Evolutionary conservation across 2,888 invertebrate genomes (phyloP), one percentile per base, ranked within the genome.

Genomic region (Spicauda simplicius): DNA sequence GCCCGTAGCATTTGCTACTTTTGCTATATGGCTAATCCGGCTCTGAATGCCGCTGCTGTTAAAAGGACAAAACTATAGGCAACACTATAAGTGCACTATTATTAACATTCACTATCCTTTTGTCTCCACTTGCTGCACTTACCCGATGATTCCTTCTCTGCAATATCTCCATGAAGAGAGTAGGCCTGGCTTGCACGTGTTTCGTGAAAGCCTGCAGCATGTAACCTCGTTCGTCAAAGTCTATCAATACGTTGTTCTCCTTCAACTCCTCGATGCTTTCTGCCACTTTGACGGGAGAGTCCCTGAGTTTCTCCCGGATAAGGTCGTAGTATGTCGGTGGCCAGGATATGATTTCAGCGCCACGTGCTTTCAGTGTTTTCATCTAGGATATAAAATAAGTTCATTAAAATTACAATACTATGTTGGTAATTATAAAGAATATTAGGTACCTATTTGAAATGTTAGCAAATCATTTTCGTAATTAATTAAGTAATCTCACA

Each of bases 181-280:
- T 99, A 0, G 99, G 99, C 71, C 99, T 94, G 74, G 98, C 98
- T 88, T 99, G 98, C 93, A 99, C 95, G 74, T 98, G 98, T 87
- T 97, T 98, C 0, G 98, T 98, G 82, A 99, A 99, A 54, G 98
- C 98, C 91, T 99, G 99, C 71, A 99, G 94, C 81, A 99, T 95
- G 86, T 99, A 99, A 0, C 99, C 99, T 79, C 98, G 94, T 80
- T 99, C 99, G 83, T 99, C 99, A 82, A 97, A 99, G 87, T 99
- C 99, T 64, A 99, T 96, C 71, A 99, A 93, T 75, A 99, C 98
- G 80, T 97, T 96, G 70, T 98, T 91, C 86, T 97, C 96, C 91
- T 98, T 94, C 69, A 99, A 90, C 41, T 94, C 94, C 71, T 96
- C 95, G 71, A 99, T 89, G 74, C 97, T 97, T 88, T 99, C 99